Conservation (phyloP, 2,113 vertebrate species). For the Cnemophilus loriae region DNA sequence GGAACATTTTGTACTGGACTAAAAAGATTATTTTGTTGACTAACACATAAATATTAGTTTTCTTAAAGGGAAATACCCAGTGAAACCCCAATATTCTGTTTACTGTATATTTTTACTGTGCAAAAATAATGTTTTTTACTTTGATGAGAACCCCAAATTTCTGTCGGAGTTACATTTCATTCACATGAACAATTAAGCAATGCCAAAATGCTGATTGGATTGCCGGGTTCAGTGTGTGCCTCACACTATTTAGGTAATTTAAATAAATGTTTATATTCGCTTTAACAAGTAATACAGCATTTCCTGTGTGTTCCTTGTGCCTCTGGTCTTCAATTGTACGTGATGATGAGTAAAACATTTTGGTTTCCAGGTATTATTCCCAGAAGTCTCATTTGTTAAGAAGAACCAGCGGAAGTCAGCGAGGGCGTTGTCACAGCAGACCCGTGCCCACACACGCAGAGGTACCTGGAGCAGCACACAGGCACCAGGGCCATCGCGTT, state of each 20-base stretch:
- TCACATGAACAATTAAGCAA: not conserved
- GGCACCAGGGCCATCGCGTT: fast-evolving
- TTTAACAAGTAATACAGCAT: not conserved
- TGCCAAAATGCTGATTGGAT: not conserved
- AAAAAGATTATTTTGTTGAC: not conserved
- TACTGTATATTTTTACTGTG: not conserved
- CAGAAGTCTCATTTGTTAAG: not conserved
- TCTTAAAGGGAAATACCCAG: not conserved
- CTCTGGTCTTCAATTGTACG: fast-evolving
- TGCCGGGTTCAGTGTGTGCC: not conserved
- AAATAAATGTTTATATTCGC: not conserved
- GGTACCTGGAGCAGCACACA: not conserved
- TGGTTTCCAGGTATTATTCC: not conserved
- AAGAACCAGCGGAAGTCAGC: not conserved
- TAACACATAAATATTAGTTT: not conserved
- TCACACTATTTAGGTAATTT: not conserved
- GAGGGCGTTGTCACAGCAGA: not conserved
- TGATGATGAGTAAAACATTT: not conserved
- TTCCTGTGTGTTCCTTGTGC: not conserved
- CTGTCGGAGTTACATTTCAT: not conserved
- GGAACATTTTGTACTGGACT: not conserved
- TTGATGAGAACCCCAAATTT: not conserved
- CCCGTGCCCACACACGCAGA: no score
- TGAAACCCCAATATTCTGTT: not conserved
- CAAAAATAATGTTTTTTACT: not conserved